Base-by-base conservation (phyloP, 1,140 invertebrate genomes). In the Drosophila baimaii region DNA sequence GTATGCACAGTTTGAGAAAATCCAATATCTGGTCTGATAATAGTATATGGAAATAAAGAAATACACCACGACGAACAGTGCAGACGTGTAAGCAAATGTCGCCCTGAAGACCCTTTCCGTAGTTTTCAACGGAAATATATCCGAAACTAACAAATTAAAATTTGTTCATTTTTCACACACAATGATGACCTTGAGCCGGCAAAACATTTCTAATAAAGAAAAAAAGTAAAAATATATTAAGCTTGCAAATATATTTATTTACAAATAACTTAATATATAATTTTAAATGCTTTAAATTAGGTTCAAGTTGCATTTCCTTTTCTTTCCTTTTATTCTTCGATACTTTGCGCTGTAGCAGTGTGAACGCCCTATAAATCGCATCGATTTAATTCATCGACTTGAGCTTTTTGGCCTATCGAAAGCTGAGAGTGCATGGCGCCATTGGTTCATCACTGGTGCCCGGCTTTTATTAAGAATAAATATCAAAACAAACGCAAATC, bases 401-500 rank as follows among this genome's bases (percentile, higher is more conserved):
- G n/a, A 44, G 57, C 37, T 54, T 69, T 59, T 23, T 39, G 17
- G 33, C 27, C 55, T 19, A 17, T 43, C 57, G 37, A 17, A n/a
- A 55, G 15, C 52, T 6, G 13, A 10, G 13, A 13, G 13, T 23
- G 2, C 12, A 5, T 17, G 35, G 52, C 35, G 35, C 19, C 9
- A 12, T 9, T 41, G 5, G 27, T 15, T 31, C 25, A 55, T 49
- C 49, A 8, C 37, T 63, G 19, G 6, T 5, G 29, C 17, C 13
- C 21, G 10, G 31, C 15, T 21, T 47, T 68, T 68, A 68, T 65
- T 44, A 46, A 8, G 12, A 17, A 41, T 9, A 37, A 17, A 68
- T 70, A 71, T 25, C 41, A 70, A n/a, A 71, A 70, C 49, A 70
- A 54, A 37, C 17, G 0, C 15, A 13, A 7, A 15, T 25, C 12